Percentiles rank a stretch among this genome's conserved stretches.
Conservation (phyloP, 1,140 invertebrate species). For the Atta cephalotes region DNA sequence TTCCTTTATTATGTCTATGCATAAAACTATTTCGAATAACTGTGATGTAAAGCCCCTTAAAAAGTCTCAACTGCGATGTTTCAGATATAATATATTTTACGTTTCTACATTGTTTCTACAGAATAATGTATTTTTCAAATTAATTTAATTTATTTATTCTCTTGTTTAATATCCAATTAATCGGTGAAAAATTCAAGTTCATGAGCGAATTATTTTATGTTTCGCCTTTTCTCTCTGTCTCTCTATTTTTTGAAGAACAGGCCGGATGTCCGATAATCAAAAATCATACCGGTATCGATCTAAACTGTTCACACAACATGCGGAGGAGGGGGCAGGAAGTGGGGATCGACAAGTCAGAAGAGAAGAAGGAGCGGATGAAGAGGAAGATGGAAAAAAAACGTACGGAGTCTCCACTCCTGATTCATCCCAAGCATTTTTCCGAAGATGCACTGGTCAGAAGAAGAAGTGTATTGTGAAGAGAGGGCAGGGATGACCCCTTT, state of each 20-base stretch:
- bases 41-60: background rate
- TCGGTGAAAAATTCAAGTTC: background rate
- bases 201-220: background rate
- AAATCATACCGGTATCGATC: conserved; percentile 39
- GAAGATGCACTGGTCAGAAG: conserved; percentile 83
- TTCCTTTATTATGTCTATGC: background rate
- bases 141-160: background rate
- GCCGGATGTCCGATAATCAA: conserved; percentile 39
- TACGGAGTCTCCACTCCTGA: conserved; percentile 50
- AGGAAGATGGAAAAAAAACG: conserved; percentile 14
- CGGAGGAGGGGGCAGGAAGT: conserved; percentile 7
- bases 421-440: conserved; percentile 79
- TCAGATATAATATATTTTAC: background rate
- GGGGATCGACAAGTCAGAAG: background rate
- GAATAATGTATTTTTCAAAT: conserved; percentile 7
- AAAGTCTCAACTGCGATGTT: background rate
- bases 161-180: background rate
- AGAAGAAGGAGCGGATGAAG: background rate
- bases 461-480: conserved; percentile 84
- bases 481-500: conserved; percentile 84
- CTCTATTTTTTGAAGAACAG: background rate
- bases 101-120: background rate
- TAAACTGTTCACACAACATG: background rate
- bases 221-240: background rate
- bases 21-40: background rate